Conservation (phyloP, 2,888 invertebrate genomes). For the Xestoiulus laeticollis region DNA sequence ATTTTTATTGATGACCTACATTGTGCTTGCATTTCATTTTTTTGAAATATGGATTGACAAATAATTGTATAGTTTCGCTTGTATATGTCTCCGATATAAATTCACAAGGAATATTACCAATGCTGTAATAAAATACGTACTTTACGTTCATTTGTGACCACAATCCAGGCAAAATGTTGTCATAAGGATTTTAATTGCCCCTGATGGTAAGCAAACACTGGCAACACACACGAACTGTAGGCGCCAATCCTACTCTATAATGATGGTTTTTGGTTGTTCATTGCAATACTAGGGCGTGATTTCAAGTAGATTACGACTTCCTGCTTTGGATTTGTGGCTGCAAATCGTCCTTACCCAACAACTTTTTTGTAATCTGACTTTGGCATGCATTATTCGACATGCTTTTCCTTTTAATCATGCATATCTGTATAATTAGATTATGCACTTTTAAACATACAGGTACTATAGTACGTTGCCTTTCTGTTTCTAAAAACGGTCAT, state of each 20-base stretch:
- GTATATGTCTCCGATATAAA: no score
- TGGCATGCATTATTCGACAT: slow-evolving; percentile 30
- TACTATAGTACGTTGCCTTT: not conserved
- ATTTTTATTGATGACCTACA: no score
- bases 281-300: not conserved
- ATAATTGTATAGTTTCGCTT: not conserved
- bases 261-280: not conserved
- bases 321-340: not conserved
- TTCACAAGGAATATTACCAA: no score
- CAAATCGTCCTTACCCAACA: not conserved
- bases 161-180: not conserved
- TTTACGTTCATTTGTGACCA: not conserved
- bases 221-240: not conserved
- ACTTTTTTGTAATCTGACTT: not conserved
- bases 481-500: not conserved
- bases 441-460: not conserved
- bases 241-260: not conserved
- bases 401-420: not conserved
- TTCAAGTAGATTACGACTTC: not conserved
- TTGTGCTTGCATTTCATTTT: no score
- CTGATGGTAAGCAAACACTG: not conserved
- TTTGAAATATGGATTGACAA: no score
- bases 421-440: not conserved
- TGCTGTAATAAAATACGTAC: not conserved
- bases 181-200: not conserved